Conservation (phyloP, 2,113 vertebrate species). For the Dipodomys ordii region DNA sequence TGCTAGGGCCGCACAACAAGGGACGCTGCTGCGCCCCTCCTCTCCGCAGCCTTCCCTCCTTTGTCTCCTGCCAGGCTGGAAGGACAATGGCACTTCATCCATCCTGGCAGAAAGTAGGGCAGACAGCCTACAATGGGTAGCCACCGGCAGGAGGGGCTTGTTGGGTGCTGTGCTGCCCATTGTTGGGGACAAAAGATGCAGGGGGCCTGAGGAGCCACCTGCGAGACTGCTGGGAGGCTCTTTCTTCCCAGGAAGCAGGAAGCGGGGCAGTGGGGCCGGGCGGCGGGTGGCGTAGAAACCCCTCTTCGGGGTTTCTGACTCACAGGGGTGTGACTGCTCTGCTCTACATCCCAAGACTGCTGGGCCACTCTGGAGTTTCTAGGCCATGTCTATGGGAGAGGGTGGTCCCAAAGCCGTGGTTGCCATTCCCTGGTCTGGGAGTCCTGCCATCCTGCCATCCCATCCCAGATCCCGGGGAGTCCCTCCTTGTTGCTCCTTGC, state of each 20-base stretch:
- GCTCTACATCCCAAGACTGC: background rate
- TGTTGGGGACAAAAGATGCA: constrained; percentile 12
- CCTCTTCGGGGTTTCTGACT: constrained; percentile 52
- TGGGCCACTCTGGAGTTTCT: background rate
- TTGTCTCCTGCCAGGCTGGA: background rate
- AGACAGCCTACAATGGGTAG: background rate
- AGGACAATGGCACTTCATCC: fast-evolving
- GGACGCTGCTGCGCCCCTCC: background rate
- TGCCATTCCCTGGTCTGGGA: background rate
- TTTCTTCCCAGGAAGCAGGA: constrained; percentile 46
- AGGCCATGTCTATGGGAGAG: background rate
- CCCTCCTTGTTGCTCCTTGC: background rate
- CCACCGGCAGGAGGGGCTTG: background rate
- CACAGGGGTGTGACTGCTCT: fast-evolving
- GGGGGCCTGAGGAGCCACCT: background rate
- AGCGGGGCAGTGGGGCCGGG: background rate
- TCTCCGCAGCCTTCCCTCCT: background rate
- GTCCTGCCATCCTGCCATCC: background rate
- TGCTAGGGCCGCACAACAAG: background rate
- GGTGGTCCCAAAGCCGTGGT: background rate
- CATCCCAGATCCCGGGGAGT: background rate
- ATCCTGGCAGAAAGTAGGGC: constrained; percentile 45
- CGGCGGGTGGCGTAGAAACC: constrained; percentile 66
- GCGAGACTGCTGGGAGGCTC: background rate
- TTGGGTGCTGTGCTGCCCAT: background rate